These are phyloP conservation scores for Agrypnus murinus DNA, from an alignment of 2,888 invertebrate species.

Conservation along the genomic window DNA sequence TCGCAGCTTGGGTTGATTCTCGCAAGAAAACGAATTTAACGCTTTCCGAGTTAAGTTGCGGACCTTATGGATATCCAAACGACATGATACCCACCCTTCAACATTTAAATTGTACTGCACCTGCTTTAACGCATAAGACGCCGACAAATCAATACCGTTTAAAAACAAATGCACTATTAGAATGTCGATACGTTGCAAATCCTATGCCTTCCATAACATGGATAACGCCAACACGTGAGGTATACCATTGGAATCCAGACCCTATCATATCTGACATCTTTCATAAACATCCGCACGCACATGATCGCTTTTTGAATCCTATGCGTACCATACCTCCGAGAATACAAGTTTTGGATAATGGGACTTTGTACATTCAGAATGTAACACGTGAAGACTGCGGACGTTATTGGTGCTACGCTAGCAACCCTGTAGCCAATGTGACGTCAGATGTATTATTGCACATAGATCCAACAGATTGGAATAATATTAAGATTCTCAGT, in stretches of 20 bases:
- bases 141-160: constrained; percentile 79
- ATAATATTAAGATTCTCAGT: constrained; percentile 88
- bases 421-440: constrained; percentile 87
- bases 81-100: constrained; percentile 82
- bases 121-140: constrained; percentile 76
- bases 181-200: constrained; percentile 85
- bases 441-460: constrained; percentile 85
- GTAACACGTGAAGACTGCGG: constrained; percentile 88
- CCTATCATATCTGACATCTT: constrained; percentile 79
- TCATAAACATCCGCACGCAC: constrained; percentile 78
- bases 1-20: constrained; percentile 77
- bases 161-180: constrained; percentile 80
- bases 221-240: constrained; percentile 85
- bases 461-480: constrained; percentile 90
- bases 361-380: constrained; percentile 83
- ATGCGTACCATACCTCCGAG: constrained; percentile 72
- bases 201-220: constrained; percentile 89
- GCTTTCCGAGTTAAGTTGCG: constrained; percentile 78
- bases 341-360: constrained; percentile 82
- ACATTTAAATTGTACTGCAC: constrained; percentile 82
- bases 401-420: constrained; percentile 88
- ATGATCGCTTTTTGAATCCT: constrained; percentile 73
- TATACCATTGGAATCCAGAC: constrained; percentile 87
- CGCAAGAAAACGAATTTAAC: constrained; percentile 71
- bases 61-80: constrained; percentile 77